Conservation (phyloP, 2,113 vertebrate genomes). For the Mugil cephalus region DNA sequence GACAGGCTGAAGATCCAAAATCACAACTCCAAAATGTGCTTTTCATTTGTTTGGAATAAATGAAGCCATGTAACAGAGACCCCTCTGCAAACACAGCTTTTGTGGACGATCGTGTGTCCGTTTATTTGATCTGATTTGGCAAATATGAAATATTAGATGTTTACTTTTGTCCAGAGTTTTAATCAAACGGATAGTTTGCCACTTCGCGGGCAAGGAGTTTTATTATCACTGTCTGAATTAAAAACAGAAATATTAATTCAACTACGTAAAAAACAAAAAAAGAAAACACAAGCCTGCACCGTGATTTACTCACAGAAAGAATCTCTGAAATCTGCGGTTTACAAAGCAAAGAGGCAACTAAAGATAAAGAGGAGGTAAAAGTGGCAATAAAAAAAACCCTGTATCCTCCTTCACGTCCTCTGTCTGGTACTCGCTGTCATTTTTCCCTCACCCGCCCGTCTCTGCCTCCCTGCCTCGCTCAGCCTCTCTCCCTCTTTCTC, state of each 20-base stretch:
- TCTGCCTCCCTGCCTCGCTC: not conserved
- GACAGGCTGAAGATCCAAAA: too few species aligned
- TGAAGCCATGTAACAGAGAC: too few species aligned
- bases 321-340: not conserved
- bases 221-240: not conserved
- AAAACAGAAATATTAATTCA: not conserved
- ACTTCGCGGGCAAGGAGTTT: too few species aligned
- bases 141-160: too few species aligned
- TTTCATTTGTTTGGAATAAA: too few species aligned
- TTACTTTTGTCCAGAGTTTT: too few species aligned
- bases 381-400: not conserved
- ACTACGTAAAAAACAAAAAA: not conserved
- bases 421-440: not conserved
- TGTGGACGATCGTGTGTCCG: too few species aligned
- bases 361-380: not conserved
- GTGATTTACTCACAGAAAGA: not conserved
- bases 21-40: too few species aligned
- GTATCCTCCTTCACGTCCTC: not conserved
- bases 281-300: too few species aligned
- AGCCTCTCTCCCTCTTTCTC: constrained; percentile 24
- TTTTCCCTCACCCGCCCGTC: not conserved
- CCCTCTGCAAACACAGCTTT: too few species aligned
- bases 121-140: too few species aligned
- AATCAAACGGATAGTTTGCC: too few species aligned
- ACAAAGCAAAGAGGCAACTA: not conserved